These are phyloP conservation scores for Andrena chrysosceles DNA, from an alignment of 2,888 invertebrate species.

Conservation along the genomic window DNA sequence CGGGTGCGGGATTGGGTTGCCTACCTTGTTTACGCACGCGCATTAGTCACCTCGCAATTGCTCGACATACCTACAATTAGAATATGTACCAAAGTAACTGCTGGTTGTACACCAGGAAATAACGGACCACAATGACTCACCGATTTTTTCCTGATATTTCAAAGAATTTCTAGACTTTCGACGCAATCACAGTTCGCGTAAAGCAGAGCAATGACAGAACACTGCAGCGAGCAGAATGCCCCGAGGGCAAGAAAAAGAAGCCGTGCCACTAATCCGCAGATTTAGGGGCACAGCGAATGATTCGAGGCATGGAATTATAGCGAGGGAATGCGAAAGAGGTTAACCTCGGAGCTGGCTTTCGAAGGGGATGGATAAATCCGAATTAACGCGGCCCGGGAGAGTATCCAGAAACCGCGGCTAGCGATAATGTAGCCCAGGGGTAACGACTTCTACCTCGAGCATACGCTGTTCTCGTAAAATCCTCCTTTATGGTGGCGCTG, in stretches of 20 bases:
- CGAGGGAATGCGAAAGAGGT: conserved; percentile 25
- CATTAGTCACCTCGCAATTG: too few relatives aligned
- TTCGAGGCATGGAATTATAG: conserved; percentile 23
- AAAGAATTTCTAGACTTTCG: too few relatives aligned
- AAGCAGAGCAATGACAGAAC: too few relatives aligned
- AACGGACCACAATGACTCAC: too few relatives aligned
- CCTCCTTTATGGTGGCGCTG: conserved; percentile 40
- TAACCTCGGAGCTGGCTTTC: conserved; percentile 30
- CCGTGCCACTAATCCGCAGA: background rate
- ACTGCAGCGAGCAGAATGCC: background rate
- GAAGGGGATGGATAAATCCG: conserved; percentile 53
- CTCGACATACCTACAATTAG: too few relatives aligned
- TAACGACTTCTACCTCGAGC: conserved; percentile 53
- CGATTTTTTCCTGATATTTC: too few relatives aligned
- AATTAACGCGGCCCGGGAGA: conserved; percentile 53
- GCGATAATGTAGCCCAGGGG: conserved; percentile 52
- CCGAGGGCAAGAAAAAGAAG: background rate
- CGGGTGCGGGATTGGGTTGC: too few relatives aligned
- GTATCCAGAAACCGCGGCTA: conserved; percentile 49
- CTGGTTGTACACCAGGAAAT: too few relatives aligned
- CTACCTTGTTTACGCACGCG: too few relatives aligned
- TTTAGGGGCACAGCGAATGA: background rate
- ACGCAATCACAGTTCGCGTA: too few relatives aligned
- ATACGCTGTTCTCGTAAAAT: conserved; percentile 49
- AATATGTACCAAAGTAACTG: too few relatives aligned